Conservation (phyloP, 2,113 vertebrate species). For the Rhinolophus sinicus region DNA sequence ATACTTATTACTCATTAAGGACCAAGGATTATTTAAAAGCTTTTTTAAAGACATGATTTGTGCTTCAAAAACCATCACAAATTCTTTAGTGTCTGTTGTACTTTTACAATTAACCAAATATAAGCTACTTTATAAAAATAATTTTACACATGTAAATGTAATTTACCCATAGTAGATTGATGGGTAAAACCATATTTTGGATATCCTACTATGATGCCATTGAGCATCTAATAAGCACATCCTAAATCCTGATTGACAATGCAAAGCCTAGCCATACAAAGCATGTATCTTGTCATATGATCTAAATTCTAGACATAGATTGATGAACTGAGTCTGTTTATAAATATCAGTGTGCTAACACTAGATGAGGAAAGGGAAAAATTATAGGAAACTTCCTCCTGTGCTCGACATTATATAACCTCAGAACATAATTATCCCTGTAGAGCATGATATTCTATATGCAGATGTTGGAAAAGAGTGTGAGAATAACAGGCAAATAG, state of each 20-base stretch:
- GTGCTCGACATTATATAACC: background rate
- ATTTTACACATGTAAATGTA: background rate
- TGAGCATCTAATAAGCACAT: background rate
- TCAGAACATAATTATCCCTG: background rate
- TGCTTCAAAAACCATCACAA: background rate
- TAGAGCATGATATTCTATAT: background rate
- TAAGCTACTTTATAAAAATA: background rate
- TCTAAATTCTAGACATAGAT: background rate
- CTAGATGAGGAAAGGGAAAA: background rate
- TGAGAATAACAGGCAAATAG: background rate
- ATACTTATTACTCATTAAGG: background rate
- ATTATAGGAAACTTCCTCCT: background rate
- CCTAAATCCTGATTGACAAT: background rate
- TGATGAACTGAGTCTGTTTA: background rate
- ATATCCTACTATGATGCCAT: background rate
- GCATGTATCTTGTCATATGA: background rate
- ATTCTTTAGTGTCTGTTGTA: background rate
- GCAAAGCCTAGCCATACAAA: background rate
- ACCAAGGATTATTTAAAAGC: background rate
- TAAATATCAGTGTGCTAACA: background rate
- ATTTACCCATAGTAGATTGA: background rate
- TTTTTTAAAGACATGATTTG: background rate
- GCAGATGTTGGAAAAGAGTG: background rate
- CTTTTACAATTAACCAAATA: constrained; percentile 14
- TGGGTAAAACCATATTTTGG: background rate